Conservation (phyloP, 2,888 invertebrate species). For the Hipparchia semele region DNA sequence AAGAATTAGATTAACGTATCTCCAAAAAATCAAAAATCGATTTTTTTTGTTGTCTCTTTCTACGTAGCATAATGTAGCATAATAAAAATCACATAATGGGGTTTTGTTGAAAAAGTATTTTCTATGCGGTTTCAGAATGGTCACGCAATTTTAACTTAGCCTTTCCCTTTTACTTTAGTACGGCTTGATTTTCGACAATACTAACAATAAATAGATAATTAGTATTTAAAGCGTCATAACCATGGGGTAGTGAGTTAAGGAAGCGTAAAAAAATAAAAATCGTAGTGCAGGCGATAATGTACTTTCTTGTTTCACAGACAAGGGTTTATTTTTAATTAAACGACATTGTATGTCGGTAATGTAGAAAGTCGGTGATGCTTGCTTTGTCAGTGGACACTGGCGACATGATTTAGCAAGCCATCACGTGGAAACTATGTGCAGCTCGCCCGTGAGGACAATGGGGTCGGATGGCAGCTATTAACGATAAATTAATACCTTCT, state of each 20-base stretch:
- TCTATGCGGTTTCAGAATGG: no score
- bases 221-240: no score
- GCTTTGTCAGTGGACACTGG: slow-evolving; percentile 38
- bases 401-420: slow-evolving; percentile 41
- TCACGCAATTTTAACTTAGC: no score
- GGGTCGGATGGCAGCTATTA: slow-evolving; percentile 7
- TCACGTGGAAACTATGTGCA: slow-evolving; percentile 43
- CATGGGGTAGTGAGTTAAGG: not conserved
- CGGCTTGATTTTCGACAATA: no score
- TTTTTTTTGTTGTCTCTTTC: no score
- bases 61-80: no score
- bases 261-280: not conserved
- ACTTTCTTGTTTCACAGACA: not conserved
- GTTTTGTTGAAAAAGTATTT: no score
- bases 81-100: no score
- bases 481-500: slow-evolving; percentile 4
- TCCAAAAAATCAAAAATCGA: no score
- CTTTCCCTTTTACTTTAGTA: no score
- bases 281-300: not conserved
- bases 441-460: slow-evolving; percentile 24
- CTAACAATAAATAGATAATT: no score
- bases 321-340: slow-evolving; percentile 3
- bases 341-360: not conserved
- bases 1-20: no score
- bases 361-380: slow-evolving; percentile 33